phyloP scores from a whole-genome alignment of 2,888 invertebrate species.

The Xylocampa areola region DNA sequence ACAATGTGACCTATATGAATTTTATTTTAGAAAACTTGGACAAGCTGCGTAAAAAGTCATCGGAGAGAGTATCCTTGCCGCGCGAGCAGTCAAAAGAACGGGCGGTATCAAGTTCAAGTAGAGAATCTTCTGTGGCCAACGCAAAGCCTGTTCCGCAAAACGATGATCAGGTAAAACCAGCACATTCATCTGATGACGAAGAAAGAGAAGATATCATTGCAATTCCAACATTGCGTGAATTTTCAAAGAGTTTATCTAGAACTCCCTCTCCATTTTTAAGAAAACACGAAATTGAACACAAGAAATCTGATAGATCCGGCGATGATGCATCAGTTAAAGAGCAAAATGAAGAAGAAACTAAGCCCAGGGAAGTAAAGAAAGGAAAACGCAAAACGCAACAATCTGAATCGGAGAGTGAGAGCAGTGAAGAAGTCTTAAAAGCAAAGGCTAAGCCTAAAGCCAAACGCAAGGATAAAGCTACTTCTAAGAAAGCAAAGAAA shows the following conservation, averaged over 20 bases:
- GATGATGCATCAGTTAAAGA: slow-evolving; percentile 85
- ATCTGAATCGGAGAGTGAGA: slow-evolving; percentile 85
- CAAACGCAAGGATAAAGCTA: slow-evolving; percentile 88
- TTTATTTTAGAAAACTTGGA: slow-evolving; percentile 77
- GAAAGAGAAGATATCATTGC: slow-evolving; percentile 81
- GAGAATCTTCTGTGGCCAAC: slow-evolving; percentile 83
- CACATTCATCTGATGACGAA: slow-evolving; percentile 82
- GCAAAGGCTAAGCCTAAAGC: slow-evolving; percentile 83
- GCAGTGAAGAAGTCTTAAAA: slow-evolving; percentile 82
- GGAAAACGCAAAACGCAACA: slow-evolving; percentile 89
- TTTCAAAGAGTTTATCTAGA: slow-evolving; percentile 94
- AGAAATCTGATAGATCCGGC: slow-evolving; percentile 83
- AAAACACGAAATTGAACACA: slow-evolving; percentile 89
- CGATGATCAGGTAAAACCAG: slow-evolving; percentile 72
- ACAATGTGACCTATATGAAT: background rate
- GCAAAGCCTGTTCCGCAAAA: slow-evolving; percentile 76
- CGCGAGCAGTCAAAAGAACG: slow-evolving; percentile 76
- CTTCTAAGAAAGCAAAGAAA: slow-evolving; percentile 89
- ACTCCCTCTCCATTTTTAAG: slow-evolving; percentile 96
- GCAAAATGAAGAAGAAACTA: slow-evolving; percentile 81
- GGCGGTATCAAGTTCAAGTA: slow-evolving; percentile 85
- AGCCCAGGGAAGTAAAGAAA: slow-evolving; percentile 73
- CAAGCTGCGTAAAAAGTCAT: slow-evolving; percentile 76
- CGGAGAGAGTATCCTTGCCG: slow-evolving; percentile 77
- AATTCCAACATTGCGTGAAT: slow-evolving; percentile 85